phyloP scores from a whole-genome alignment of 1,140 invertebrate genomes.

The Cherax destructor region DNA sequence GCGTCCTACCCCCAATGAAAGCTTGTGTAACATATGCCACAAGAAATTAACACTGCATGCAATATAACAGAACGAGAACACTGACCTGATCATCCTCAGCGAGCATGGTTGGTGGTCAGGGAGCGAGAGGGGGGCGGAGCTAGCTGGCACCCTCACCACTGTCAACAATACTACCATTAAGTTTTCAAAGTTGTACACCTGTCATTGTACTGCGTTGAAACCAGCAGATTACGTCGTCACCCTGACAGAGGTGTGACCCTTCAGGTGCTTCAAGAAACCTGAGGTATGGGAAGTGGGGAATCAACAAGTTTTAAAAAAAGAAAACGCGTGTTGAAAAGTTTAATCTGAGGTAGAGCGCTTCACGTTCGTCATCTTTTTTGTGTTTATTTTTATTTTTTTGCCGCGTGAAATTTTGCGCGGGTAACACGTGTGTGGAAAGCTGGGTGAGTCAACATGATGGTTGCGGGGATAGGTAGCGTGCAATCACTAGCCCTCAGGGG shows the following conservation, averaged over 20 bases:
- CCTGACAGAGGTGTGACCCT: neutral
- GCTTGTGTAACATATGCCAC: no score
- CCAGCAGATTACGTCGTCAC: neutral
- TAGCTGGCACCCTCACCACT: no score
- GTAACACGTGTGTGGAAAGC: conserved; percentile 48
- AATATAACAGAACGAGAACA: conserved; percentile 14
- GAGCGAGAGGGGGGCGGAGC: neutral
- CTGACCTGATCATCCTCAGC: conserved; percentile 62
- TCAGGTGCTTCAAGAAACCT: neutral
- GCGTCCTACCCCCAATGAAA: no score
- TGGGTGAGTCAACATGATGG: neutral
- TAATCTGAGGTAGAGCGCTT: conserved; percentile 15
- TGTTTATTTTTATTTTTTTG: conserved; percentile 1
- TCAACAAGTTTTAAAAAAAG: conserved; percentile 23
- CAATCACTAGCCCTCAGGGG: neutral
- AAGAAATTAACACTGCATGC: neutral
- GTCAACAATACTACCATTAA: neutral
- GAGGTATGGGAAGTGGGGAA: neutral
- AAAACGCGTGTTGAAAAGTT: conserved; percentile 11
- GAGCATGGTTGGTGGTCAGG: conserved; percentile 27
- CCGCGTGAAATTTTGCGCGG: conserved; percentile 58
- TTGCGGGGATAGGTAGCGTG: conserved; percentile 8
- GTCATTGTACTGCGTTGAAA: neutral
- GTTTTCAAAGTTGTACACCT: neutral
- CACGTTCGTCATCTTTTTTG: neutral